Base-by-base conservation (phyloP, 2,888 invertebrate genomes). In the Fragum fragum region DNA sequence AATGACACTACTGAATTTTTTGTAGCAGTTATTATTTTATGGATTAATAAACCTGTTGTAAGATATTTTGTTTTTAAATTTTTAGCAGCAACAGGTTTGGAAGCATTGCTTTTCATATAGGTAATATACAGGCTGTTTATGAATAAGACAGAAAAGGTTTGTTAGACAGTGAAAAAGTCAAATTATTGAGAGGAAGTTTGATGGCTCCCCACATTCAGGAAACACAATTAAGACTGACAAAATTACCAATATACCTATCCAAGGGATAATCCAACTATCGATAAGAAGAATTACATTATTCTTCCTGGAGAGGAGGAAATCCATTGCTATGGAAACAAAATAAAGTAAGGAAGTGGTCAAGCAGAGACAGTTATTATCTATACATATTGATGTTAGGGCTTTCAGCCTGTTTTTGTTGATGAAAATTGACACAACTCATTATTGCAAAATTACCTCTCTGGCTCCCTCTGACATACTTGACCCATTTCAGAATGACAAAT, bases 171-270 rank as follows among this genome's bases (percentile, higher is more conserved):
- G 47, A 16, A n/a, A 18, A 47, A 14, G 6, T 16, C 47, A 47
- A 47, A 47, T 47, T 47, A 47, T 47, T 47, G 29, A 61, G 61
- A 61, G 29, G 2, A 61, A 61, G 29, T 28, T 66, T 39, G 21
- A 66, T 3, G 42, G 23, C 66, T 66, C 63, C 63, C 66, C 11
- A 11, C 7, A 23, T 9, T 39, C 66, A 21, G 39, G 42, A 39
- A 66, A 42, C 66, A 29, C 66, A 66, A 66, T 66, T 39, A 66
- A 32, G 36, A 23, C 66, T 66, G 66, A 42, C 66, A 42, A 66
- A 66, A 66, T 66, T 66, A 66, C 66, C 66, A 66, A 66, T 66
- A 66, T 66, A 66, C 42, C 66, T 66, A 66, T 66, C 39, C 32
- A 11, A 21, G 29, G 66, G 42, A 66, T 66, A 42, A 66, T 66